A percentile compares a stretch with the other conserved stretches of the same genome.
Conservation (phyloP, 2,888 invertebrate genomes). For the Cantharis nigra region DNA sequence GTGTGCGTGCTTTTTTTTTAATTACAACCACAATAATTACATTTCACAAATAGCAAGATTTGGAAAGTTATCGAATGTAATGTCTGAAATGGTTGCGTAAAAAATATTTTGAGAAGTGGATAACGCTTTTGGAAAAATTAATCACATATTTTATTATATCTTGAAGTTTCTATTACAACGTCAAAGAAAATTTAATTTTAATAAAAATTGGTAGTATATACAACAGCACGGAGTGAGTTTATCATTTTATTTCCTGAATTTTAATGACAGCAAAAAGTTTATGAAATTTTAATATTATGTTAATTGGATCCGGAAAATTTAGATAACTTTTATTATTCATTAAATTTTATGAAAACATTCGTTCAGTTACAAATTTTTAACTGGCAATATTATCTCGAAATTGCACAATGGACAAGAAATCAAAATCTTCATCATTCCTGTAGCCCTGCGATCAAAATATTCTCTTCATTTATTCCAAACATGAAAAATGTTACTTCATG, state of each 20-base stretch:
- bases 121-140: not conserved
- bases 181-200: not conserved
- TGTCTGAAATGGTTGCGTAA: not conserved
- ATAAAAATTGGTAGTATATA: not conserved
- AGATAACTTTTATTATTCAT: not conserved
- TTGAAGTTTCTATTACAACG: not conserved
- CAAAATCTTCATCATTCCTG: too few species aligned
- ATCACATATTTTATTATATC: not conserved
- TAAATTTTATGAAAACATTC: not conserved
- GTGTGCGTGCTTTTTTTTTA: not conserved
- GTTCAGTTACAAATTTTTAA: not conserved
- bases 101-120: not conserved
- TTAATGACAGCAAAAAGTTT: not conserved
- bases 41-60: not conserved
- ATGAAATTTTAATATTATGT: not conserved
- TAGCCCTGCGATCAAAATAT: too few species aligned
- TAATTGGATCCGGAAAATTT: not conserved
- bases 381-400: not conserved
- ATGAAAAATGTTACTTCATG: not conserved
- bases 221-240: not conserved
- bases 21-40: not conserved
- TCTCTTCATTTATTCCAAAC: not conserved
- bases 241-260: not conserved
- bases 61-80: not conserved
- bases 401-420: not conserved